Evolutionary conservation across 2,888 invertebrate species (phyloP).

Genomic region (Nymphalis polychloros): DNA sequence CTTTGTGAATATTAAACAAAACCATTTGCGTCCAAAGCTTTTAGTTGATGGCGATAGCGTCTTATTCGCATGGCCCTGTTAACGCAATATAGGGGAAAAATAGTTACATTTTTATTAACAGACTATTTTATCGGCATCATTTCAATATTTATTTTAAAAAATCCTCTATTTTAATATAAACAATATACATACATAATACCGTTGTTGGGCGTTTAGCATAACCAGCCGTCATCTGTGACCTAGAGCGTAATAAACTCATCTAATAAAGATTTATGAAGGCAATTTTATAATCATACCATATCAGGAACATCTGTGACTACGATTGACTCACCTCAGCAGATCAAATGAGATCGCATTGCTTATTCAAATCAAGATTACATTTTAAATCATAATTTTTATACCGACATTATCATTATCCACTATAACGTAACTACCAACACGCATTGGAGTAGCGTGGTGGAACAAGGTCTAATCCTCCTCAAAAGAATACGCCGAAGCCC

Average conservation of each 20-base stretch:
- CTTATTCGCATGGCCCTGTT: no score
- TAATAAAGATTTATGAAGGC: conserved; percentile 42
- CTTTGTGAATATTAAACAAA: no score
- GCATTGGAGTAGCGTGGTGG: neutral
- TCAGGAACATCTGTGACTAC: conserved; percentile 36
- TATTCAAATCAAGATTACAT: neutral
- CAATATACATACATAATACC: neutral
- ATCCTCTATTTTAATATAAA: neutral
- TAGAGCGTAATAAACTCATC: conserved; percentile 41
- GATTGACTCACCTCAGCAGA: conserved; percentile 35
- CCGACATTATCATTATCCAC: neutral
- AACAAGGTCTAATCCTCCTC: neutral
- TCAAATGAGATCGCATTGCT: conserved; percentile 4
- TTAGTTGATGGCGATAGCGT: no score
- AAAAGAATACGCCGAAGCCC: no score
- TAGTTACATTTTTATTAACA: no score
- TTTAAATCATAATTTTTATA: neutral
- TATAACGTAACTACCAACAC: neutral
- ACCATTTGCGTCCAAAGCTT: no score
- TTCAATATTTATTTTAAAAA: neutral
- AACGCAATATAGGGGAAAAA: no score
- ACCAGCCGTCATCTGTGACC: conserved; percentile 34
- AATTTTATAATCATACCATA: conserved; percentile 41
- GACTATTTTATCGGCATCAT: no score
- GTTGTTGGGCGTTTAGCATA: conserved; percentile 24